Evolutionary conservation across 2,888 invertebrate species (phyloP).

Genomic region (Tetheella fluctuosa): DNA sequence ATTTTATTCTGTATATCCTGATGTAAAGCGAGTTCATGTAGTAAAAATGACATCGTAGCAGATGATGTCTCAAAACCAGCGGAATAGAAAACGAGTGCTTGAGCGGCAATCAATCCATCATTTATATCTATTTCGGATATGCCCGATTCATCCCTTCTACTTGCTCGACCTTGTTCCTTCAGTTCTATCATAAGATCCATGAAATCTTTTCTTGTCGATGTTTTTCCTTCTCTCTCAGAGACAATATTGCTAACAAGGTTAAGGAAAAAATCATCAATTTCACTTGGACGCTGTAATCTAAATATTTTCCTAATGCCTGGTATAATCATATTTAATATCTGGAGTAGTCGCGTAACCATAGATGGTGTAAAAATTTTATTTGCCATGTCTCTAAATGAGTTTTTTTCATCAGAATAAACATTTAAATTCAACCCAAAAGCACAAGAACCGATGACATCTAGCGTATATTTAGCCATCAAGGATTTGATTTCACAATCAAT

Average conservation of each 20-base stretch:
- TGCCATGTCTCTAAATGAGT: conserved; percentile 42
- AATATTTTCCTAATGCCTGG: conserved; percentile 33
- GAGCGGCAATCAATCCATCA: conserved; percentile 46
- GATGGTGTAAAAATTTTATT: conserved; percentile 31
- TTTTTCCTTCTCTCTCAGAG: conserved; percentile 39
- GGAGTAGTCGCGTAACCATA: conserved; percentile 14
- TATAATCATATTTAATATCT: conserved; percentile 34
- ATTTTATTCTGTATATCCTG: conserved; percentile 32
- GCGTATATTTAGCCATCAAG: conserved; percentile 47
- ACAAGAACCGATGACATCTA: conserved; percentile 50
- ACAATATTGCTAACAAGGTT: conserved; percentile 40
- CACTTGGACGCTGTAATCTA: conserved; percentile 20
- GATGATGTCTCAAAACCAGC: conserved; percentile 69
- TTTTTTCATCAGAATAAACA: conserved; percentile 40
- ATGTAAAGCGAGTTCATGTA: conserved; percentile 36
- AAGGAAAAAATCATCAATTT: conserved; percentile 36
- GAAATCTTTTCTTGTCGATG: conserved; percentile 49
- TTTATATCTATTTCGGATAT: conserved; percentile 47
- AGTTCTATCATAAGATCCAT: conserved; percentile 54
- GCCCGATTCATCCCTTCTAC: conserved; percentile 29
- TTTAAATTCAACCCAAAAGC: conserved; percentile 50
- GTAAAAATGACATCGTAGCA: conserved; percentile 43
- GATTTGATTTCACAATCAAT: conserved; percentile 43
- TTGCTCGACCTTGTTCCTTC: conserved; percentile 44
- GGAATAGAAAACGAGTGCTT: conserved; percentile 51